Evolutionary conservation across 2,888 invertebrate species (phyloP), one percentile per base, ranked within the genome.

Genomic region (Rhodophaea formosa): DNA sequence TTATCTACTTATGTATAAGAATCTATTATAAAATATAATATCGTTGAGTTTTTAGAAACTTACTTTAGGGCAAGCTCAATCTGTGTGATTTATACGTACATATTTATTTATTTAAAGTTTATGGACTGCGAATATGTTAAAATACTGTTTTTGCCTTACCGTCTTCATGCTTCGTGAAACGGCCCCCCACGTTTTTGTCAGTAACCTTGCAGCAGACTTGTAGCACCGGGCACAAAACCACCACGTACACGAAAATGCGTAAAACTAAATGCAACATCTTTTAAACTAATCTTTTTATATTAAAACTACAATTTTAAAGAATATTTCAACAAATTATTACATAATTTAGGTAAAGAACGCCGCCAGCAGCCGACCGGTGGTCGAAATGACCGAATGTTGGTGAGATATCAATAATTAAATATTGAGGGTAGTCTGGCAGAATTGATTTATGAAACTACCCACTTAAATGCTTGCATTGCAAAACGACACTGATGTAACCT

Each of bases 181-280:
- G 53, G 8, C 58, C 53, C 12, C 56, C 52, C n/a, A 23, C 16
- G 1, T 53, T 63, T 42, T 59, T 63, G 53, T 59, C 56, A 56
- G 59, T 58, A 49, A 59, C 60, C 53, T 70, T 56, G 57, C 67
- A 60, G 43, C 61, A 29, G 5, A 70, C 62, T 7, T 71, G 63
- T n/a, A 66, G 55, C 39, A 75, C 59, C 0, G 79, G 81, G 56
- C 74, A 82, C 6, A 81, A 62, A 2, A 82, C 64, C 10, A 77
- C 72, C 8, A 80, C 68, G 53, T 74, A 80, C 29, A 80, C 66
- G 58, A 77, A 78, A 53, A 78, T 66, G 59, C 70, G 57, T 62
- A 64, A 57, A 15, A 59, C 32, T 7, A 14, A 46, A 54, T 52
- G 53, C 10, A 60, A 53, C 29, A 53, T 42, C 14, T 58, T 60